These are phyloP conservation scores for Drosophila kohkoa DNA, from an alignment of 1,140 invertebrate genomes.

Conservation along the genomic window DNA sequence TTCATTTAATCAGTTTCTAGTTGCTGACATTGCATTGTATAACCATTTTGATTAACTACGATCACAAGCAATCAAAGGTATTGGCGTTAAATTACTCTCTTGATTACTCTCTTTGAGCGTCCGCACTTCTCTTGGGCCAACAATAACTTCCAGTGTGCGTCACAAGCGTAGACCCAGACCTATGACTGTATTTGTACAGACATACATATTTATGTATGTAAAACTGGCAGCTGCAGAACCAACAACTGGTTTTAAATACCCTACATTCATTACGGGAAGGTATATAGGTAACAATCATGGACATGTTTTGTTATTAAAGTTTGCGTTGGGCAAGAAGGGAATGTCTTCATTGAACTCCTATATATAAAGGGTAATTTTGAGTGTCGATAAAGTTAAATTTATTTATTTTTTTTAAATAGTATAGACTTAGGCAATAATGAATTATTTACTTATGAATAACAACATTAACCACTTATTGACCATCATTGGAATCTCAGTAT, in stretches of 20 bases:
- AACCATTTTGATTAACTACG: constrained; percentile 37
- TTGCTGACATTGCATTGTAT: constrained; percentile 43
- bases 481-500: too few relatives aligned
- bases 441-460: too few relatives aligned
- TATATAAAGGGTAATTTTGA: too few relatives aligned
- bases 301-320: constrained; percentile 1
- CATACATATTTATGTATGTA: constrained; percentile 23
- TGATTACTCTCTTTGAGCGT: constrained; percentile 24
- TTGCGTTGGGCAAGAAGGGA: neutral
- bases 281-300: constrained; percentile 2
- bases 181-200: constrained; percentile 7
- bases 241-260: constrained; percentile 71
- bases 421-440: too few relatives aligned
- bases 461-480: too few relatives aligned
- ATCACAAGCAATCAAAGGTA: constrained; percentile 7
- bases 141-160: constrained; percentile 49
- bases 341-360: too few relatives aligned
- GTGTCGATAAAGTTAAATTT: too few relatives aligned
- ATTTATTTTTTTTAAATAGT: too few relatives aligned
- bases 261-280: constrained; percentile 27
- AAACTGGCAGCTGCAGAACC: constrained; percentile 75
- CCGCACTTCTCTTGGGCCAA: constrained; percentile 39
- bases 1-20: constrained; percentile 54
- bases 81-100: constrained; percentile 4
- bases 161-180: constrained; percentile 24